phyloP scores from a whole-genome alignment of 1,140 invertebrate genomes.

The Zaprionus lachaisei region DNA sequence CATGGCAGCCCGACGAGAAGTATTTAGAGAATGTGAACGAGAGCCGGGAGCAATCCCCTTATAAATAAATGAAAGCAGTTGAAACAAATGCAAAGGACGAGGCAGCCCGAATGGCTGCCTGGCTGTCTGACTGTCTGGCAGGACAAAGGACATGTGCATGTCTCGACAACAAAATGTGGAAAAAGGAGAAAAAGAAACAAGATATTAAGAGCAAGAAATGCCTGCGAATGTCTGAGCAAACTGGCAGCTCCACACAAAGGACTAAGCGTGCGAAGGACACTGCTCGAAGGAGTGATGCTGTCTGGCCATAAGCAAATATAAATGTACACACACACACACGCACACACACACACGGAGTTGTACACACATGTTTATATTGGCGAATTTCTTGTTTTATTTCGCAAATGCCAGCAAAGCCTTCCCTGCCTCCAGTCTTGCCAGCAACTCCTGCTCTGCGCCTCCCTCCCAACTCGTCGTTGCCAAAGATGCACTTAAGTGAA shows the following conservation, averaged over 20 bases:
- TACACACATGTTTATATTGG: conserved; percentile 11
- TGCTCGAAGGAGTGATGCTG: conserved; percentile 73
- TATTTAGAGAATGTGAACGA: conserved; percentile 48
- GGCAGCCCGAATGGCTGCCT: conserved; percentile 34
- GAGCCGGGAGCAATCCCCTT: conserved; percentile 53
- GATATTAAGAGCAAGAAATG: conserved; percentile 78
- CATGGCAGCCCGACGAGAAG: conserved; percentile 70
- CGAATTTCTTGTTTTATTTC: conserved; percentile 80
- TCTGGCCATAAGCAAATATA: conserved; percentile 70
- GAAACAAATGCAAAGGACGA: conserved; percentile 74
- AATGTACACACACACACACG: conserved; percentile 29
- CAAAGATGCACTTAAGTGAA: conserved; percentile 54
- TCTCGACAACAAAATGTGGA: conserved; percentile 62
- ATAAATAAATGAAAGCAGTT: conserved; percentile 77
- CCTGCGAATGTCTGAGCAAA: conserved; percentile 47
- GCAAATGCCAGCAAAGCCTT: conserved; percentile 60
- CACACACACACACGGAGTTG: conserved; percentile 2
- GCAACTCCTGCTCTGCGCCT: background rate
- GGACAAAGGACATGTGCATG: conserved; percentile 67
- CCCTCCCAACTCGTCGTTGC: conserved; percentile 41
- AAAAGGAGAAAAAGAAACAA: conserved; percentile 65
- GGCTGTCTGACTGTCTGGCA: conserved; percentile 40
- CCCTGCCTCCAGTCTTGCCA: conserved; percentile 24
- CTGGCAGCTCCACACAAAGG: conserved; percentile 30
- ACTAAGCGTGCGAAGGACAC: conserved; percentile 71